A percentile compares a stretch with the other conserved stretches of the same genome.
Conservation (phyloP, 2,113 vertebrate species). For the Amblyopsis rosae region DNA sequence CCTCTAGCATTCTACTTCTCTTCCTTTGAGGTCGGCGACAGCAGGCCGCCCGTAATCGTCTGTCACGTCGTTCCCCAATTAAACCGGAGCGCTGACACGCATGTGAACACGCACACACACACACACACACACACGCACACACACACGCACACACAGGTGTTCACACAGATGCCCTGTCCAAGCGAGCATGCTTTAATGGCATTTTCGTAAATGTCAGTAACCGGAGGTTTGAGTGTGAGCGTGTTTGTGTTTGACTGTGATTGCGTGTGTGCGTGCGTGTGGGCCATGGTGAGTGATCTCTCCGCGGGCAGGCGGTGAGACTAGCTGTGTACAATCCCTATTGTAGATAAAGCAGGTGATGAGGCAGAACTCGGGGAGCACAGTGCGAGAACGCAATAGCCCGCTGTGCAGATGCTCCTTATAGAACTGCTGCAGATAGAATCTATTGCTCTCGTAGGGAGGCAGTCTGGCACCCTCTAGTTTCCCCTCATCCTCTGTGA, state of each 20-base stretch:
- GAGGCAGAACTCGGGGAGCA: neutral
- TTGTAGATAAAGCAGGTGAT: too few species aligned
- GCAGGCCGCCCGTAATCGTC: slow-evolving; percentile 43
- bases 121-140: slow-evolving; percentile 22
- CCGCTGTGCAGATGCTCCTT: neutral
- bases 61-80: slow-evolving; percentile 65
- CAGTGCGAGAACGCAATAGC: neutral
- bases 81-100: slow-evolving; percentile 28
- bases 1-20: slow-evolving; percentile 15
- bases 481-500: neutral
- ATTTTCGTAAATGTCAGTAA: slow-evolving; percentile 17
- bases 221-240: slow-evolving; percentile 5
- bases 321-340: too few species aligned
- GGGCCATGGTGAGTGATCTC: neutral
- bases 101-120: slow-evolving; percentile 7
- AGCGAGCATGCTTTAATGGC: slow-evolving; percentile 10
- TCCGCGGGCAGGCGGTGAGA: neutral
- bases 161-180: neutral
- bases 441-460: too few species aligned
- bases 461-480: neutral
- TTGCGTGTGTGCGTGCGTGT: slow-evolving; percentile 1
- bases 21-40: slow-evolving; percentile 56
- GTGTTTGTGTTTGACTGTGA: neutral
- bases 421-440: neutral
- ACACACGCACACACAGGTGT: too few species aligned